These are phyloP conservation scores for Papilio aristodemus DNA, from an alignment of 1,140 invertebrate species.

Conservation along the genomic window DNA sequence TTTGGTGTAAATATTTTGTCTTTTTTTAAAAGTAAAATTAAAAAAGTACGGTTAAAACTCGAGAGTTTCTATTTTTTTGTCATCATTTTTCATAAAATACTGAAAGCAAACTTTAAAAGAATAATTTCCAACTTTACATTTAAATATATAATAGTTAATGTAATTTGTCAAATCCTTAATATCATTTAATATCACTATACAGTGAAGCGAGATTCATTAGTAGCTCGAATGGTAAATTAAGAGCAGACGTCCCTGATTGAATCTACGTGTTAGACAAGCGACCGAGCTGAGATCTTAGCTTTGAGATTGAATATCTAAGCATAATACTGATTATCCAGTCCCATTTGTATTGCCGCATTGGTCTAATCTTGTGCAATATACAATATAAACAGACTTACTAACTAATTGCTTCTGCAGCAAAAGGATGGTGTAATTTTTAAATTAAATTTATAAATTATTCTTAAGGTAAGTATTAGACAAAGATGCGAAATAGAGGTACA, in stretches of 20 bases:
- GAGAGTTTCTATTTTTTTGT: too few relatives aligned
- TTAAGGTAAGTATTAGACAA: too few relatives aligned
- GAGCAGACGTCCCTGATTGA: conserved; percentile 6
- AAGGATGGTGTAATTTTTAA: too few relatives aligned
- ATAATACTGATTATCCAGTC: not conserved
- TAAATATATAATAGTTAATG: not conserved
- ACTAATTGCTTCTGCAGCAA: too few relatives aligned
- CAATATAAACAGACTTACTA: too few relatives aligned
- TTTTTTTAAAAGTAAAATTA: too few relatives aligned
- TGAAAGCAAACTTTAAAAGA: not conserved
- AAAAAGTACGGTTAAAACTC: too few relatives aligned
- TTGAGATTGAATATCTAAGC: conserved; percentile 1
- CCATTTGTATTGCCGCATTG: not conserved
- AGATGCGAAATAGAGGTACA: too few relatives aligned
- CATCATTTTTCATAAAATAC: too few relatives aligned
- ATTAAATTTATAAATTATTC: too few relatives aligned
- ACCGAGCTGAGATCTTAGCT: not conserved
- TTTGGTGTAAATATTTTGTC: too few relatives aligned
- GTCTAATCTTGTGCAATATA: not conserved
- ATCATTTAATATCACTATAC: not conserved
- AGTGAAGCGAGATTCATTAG: conserved; percentile 4
- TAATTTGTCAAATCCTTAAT: not conserved
- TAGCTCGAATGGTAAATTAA: not conserved
- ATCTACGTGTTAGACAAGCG: not conserved
- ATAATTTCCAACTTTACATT: not conserved